Evolutionary conservation across 2,113 vertebrate species (phyloP).

Genomic region (Thomomys bottae): DNA sequence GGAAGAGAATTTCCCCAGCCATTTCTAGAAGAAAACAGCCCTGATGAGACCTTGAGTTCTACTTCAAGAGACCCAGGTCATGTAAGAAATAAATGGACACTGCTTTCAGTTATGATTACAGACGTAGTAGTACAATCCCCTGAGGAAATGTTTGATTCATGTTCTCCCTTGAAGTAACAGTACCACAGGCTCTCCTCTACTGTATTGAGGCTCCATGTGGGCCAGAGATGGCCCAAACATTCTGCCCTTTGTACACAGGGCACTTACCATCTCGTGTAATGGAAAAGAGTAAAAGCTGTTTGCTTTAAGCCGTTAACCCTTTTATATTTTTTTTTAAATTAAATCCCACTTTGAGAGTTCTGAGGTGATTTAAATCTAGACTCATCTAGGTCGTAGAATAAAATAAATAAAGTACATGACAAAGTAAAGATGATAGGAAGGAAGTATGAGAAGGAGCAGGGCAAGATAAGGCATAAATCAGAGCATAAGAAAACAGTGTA

Average conservation of each 20-base stretch:
- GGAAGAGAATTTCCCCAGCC: background rate
- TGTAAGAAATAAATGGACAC: background rate
- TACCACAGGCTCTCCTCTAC: background rate
- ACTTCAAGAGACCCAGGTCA: background rate
- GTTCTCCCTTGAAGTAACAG: background rate
- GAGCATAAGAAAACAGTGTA: background rate
- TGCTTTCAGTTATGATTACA: conserved; percentile 3
- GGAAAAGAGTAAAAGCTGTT: background rate
- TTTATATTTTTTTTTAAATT: background rate
- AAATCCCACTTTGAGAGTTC: background rate
- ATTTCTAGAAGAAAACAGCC: background rate
- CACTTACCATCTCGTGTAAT: background rate
- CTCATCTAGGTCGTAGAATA: background rate
- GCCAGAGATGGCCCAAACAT: background rate
- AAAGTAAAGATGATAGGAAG: background rate
- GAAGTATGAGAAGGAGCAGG: too few relatives aligned
- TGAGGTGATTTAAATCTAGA: background rate
- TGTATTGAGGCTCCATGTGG: background rate
- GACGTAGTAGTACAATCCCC: background rate
- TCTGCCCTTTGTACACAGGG: background rate
- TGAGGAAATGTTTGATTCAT: background rate
- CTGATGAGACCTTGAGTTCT: background rate
- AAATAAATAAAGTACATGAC: background rate
- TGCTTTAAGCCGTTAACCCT: background rate
- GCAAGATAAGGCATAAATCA: background rate